Evolutionary conservation across 2,888 invertebrate genomes (phyloP).

Genomic region (Phrixothrix hirtus): DNA sequence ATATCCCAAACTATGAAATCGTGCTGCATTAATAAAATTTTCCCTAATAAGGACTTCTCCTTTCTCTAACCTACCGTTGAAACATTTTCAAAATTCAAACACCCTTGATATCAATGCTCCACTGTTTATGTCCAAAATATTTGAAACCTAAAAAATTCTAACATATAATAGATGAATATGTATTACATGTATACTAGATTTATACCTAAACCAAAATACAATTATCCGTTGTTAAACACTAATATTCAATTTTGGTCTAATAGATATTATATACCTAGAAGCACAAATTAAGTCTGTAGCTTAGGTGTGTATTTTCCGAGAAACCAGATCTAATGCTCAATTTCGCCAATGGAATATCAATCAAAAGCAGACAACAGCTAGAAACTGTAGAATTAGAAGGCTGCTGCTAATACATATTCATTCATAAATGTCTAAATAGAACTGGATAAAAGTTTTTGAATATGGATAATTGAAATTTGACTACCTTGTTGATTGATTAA

Average conservation of each 20-base stretch:
- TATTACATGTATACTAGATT: no score
- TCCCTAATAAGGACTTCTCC: no score
- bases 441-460: neutral
- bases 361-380: conserved; percentile 14
- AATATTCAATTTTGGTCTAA: neutral
- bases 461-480: neutral
- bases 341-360: conserved; percentile 20
- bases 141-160: no score
- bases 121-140: no score
- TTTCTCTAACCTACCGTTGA: no score
- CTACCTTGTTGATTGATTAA: neutral
- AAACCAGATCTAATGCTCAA: conserved; percentile 19
- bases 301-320: conserved; percentile 17
- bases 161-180: no score
- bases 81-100: no score
- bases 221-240: neutral
- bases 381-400: neutral
- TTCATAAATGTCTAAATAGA: neutral
- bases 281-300: conserved; percentile 22
- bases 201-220: no score
- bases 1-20: no score
- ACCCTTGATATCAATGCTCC: no score
- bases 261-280: conserved; percentile 6
- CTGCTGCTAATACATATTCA: no score
- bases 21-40: no score